These are phyloP conservation scores for Meloe dianella DNA, from an alignment of 2,888 invertebrate species.

Conservation along the genomic window DNA sequence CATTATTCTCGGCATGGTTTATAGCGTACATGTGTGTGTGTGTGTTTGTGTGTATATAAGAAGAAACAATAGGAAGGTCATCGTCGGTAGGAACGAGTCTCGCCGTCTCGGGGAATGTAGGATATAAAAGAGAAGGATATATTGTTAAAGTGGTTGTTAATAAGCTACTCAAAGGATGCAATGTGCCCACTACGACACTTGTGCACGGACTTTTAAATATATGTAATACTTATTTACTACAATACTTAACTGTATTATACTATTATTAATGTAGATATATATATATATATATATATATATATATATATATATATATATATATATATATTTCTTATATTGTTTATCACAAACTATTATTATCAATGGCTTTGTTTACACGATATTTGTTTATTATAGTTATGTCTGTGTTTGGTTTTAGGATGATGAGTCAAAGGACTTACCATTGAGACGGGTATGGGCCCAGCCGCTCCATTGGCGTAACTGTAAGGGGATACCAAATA, in stretches of 20 bases:
- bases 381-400: conserved; percentile 12
- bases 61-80: conserved; percentile 34
- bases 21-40: conserved; percentile 1
- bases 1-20: conserved; percentile 32
- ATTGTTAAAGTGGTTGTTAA: conserved; percentile 30
- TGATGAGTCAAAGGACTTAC: conserved; percentile 65
- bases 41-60: not conserved
- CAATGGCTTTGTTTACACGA: not conserved
- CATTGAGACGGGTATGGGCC: conserved; percentile 87
- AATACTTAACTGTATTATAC: not conserved
- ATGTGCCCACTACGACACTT: conserved; percentile 26
- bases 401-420: conserved; percentile 1
- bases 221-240: not conserved
- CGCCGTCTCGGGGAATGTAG: conserved; percentile 20
- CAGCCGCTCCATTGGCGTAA: conserved; percentile 87
- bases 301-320: no score
- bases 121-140: conserved; percentile 23
- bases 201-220: conserved; percentile 19
- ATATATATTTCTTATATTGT: not conserved
- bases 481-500: conserved; percentile 90
- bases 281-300: no score
- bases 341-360: conserved; percentile 1
- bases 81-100: conserved; percentile 28
- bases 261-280: no score
- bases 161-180: conserved; percentile 25